Evolutionary conservation across 2,113 vertebrate genomes (phyloP).

Genomic region (Clinocottus analis): DNA sequence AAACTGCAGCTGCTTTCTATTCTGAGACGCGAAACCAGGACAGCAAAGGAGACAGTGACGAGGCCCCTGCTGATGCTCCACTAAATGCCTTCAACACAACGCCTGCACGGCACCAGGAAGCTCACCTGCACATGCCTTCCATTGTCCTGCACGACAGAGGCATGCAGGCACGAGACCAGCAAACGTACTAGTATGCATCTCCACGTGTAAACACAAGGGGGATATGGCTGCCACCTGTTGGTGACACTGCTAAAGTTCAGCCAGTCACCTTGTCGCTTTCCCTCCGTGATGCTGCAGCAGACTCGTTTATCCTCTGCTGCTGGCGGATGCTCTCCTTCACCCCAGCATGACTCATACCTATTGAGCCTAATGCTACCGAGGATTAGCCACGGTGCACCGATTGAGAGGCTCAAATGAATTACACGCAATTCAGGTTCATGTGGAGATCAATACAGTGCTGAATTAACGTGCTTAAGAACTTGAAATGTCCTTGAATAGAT

Average conservation of each 20-base stretch:
- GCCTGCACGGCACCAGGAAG: background rate
- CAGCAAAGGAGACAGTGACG: conserved; percentile 44
- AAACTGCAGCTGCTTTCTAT: conserved; percentile 62
- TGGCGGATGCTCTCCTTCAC: conserved; percentile 43
- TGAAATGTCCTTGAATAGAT: conserved; percentile 13
- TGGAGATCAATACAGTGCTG: conserved; percentile 6
- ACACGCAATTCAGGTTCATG: conserved; percentile 25
- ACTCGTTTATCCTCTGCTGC: conserved; percentile 52
- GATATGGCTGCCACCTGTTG: conserved; percentile 75
- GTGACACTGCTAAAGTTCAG: conserved; percentile 45
- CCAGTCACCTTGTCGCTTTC: conserved; percentile 68
- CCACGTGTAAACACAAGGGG: background rate
- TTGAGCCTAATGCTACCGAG: conserved; percentile 15
- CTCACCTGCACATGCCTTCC: background rate
- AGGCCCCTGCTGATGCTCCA: conserved; percentile 27
- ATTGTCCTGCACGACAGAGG: background rate
- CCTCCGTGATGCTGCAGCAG: conserved; percentile 58
- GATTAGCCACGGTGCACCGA: conserved; percentile 2
- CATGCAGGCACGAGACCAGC: background rate
- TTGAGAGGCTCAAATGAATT: conserved; percentile 9
- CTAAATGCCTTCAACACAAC: conserved; percentile 7
- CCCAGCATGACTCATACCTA: conserved; percentile 64
- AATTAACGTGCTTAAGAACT: background rate
- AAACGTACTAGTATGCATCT: background rate
- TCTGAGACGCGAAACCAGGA: conserved; percentile 66